Conservation (phyloP, 2,113 vertebrate genomes). For the Archocentrus centrarchus region DNA sequence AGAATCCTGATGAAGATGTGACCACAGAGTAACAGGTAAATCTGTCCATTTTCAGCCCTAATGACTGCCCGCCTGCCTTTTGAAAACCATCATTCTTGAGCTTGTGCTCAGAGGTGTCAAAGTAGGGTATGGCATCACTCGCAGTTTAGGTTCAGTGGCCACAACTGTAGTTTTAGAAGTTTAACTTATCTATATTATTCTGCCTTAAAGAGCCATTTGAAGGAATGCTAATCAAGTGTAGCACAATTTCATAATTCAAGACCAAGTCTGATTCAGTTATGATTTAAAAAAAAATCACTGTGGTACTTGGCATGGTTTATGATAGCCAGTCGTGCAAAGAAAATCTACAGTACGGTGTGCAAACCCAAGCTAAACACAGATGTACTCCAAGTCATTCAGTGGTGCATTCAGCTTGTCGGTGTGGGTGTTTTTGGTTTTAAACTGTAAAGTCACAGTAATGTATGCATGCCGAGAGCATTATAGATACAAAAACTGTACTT, state of each 20-base stretch:
- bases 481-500: constrained; percentile 30
- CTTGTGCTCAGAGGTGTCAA: not conserved
- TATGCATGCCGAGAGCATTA: constrained; percentile 41
- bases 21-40: not conserved
- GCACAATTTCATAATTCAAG: not conserved
- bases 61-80: not conserved
- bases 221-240: not conserved
- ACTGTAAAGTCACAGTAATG: constrained; percentile 43
- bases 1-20: not conserved
- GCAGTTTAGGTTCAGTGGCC: not conserved
- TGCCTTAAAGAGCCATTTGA: not conserved
- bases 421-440: constrained; percentile 48
- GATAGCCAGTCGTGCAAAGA: not conserved
- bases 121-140: not conserved
- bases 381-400: not conserved
- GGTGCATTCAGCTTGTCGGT: constrained; percentile 38
- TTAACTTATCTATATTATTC: not conserved
- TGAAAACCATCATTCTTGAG: not conserved
- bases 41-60: not conserved
- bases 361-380: constrained; percentile 13
- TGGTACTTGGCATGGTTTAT: not conserved
- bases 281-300: not conserved
- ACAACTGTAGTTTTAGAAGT: not conserved
- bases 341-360: not conserved
- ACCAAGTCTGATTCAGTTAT: not conserved